Evolutionary conservation across 2,888 invertebrate genomes (phyloP).

Genomic region (Bedellia somnulentella): DNA sequence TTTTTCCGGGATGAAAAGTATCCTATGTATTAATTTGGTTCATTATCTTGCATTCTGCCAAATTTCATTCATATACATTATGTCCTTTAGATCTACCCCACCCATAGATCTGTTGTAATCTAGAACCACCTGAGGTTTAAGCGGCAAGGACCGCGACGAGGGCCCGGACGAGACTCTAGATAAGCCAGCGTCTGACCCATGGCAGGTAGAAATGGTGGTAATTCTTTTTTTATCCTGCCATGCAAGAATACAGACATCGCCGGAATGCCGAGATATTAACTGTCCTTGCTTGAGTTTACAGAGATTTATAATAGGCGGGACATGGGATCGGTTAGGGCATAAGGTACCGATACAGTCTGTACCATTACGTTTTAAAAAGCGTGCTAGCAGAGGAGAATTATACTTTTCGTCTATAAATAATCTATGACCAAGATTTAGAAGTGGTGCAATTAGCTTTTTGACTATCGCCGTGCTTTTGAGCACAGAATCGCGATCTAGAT

Average conservation of each 20-base stretch:
- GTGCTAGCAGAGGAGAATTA: slow-evolving; percentile 3
- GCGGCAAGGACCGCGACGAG: neutral
- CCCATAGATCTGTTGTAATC: slow-evolving; percentile 6
- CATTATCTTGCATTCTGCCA: no score
- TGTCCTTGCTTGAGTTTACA: neutral
- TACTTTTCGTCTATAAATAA: slow-evolving; percentile 8
- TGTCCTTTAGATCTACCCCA: no score
- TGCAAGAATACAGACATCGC: slow-evolving; percentile 3
- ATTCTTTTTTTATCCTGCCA: slow-evolving; percentile 5
- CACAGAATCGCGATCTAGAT: neutral
- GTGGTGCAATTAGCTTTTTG: slow-evolving; percentile 1
- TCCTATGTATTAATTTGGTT: no score
- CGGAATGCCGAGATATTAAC: slow-evolving; percentile 3
- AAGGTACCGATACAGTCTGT: slow-evolving; percentile 5
- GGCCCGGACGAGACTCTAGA: neutral
- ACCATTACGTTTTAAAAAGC: slow-evolving; percentile 1
- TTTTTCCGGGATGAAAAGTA: no score
- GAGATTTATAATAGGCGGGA: neutral
- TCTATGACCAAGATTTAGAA: slow-evolving; percentile 5
- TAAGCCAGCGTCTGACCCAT: slow-evolving; percentile 3
- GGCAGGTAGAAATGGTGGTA: slow-evolving; percentile 7
- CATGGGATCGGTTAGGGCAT: neutral
- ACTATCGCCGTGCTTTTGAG: neutral
- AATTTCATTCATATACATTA: no score
- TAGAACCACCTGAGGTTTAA: neutral